These are phyloP conservation scores for Notamacropus eugenii DNA, from an alignment of 2,797 vertebrate species.

Conservation along the genomic window DNA sequence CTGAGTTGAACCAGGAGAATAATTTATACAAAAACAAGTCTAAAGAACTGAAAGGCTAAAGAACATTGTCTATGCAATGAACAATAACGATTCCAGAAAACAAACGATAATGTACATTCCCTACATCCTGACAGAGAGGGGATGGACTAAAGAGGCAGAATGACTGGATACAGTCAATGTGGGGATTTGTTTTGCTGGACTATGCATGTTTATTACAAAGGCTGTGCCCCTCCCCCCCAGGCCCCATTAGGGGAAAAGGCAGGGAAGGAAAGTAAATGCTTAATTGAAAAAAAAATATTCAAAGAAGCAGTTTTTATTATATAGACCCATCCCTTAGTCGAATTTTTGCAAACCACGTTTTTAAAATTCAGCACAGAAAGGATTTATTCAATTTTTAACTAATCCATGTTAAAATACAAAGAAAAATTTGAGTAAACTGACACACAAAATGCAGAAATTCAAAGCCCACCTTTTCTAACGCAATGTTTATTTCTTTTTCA, in stretches of 20 bases:
- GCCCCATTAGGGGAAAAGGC: too few species aligned
- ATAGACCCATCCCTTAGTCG: background rate
- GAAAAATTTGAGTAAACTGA: conserved; percentile 21
- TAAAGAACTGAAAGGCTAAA: background rate
- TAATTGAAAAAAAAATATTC: background rate
- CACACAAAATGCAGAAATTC: conserved; percentile 29
- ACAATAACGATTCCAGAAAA: background rate
- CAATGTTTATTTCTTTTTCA: conserved; percentile 93
- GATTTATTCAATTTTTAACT: conserved; percentile 49
- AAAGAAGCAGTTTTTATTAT: background rate
- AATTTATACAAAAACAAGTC: background rate
- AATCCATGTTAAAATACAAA: conserved; percentile 50
- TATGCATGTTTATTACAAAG: background rate
- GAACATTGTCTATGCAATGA: background rate
- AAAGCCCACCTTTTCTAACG: conserved; percentile 93
- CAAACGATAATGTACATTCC: background rate
- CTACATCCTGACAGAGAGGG: background rate
- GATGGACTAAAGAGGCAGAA: background rate
- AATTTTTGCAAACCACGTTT: background rate
- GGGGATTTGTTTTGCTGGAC: background rate
- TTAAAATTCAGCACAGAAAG: background rate
- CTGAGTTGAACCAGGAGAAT: background rate
- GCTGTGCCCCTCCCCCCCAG: too few species aligned
- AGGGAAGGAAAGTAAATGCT: background rate
- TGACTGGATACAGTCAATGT: background rate